A percentile compares a stretch with the other conserved stretches of the same genome.
Conservation (phyloP, 2,113 vertebrate species). For the Talpa occidentalis region DNA sequence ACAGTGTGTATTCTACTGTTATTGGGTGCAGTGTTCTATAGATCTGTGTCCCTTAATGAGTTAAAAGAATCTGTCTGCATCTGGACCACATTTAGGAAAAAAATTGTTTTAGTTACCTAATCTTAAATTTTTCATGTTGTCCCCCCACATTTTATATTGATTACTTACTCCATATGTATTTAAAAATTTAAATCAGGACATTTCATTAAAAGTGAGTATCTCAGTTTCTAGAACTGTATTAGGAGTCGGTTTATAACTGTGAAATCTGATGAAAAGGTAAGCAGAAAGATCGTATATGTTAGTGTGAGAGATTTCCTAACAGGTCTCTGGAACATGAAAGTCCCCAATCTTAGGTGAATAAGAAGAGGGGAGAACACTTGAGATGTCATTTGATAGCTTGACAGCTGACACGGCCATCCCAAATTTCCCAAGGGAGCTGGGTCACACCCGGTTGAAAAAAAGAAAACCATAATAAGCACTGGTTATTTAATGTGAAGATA, state of each 20-base stretch:
- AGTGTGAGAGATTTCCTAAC: conserved; percentile 31
- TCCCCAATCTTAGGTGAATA: conserved; percentile 46
- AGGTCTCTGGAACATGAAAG: conserved; percentile 43
- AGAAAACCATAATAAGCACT: conserved; percentile 43
- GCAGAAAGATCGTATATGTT: background rate
- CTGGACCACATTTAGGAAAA: too few species aligned
- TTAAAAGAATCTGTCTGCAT: too few species aligned
- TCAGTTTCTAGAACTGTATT: conserved; percentile 7
- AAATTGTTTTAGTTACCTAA: too few species aligned
- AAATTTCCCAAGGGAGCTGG: conserved; percentile 63
- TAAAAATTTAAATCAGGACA: background rate
- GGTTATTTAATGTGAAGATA: conserved; percentile 51
- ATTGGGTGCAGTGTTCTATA: too few species aligned
- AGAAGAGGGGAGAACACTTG: conserved; percentile 36
- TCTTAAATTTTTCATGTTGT: too few species aligned
- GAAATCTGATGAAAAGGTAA: conserved; percentile 25
- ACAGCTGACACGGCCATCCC: conserved; percentile 72
- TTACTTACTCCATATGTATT: background rate
- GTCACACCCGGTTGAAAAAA: conserved; percentile 32
- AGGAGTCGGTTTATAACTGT: background rate
- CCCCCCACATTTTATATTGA: too few species aligned
- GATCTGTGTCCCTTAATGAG: too few species aligned
- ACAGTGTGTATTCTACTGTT: too few species aligned
- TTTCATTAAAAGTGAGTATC: conserved; percentile 21
- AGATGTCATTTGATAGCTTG: conserved; percentile 69